Evolutionary conservation across 2,797 vertebrate species (phyloP).

Genomic region (Myripristis jacobus): DNA sequence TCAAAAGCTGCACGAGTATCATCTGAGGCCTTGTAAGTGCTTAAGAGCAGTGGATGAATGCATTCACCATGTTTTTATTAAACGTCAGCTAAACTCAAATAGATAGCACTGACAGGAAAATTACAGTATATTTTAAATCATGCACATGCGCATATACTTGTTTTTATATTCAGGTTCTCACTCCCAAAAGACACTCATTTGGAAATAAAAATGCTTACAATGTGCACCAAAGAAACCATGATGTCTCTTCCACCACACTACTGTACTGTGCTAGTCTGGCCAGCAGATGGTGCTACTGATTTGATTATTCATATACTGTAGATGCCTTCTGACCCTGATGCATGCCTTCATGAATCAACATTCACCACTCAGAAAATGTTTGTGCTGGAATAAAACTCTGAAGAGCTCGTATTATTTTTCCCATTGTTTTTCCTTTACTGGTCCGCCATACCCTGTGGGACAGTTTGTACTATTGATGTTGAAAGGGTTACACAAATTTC

Average conservation of each 20-base stretch:
- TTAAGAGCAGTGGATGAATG: conserved; percentile 72
- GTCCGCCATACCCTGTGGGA: not conserved
- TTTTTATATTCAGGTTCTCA: not conserved
- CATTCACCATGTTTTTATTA: conserved; percentile 27
- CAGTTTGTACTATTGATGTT: not conserved
- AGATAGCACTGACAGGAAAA: not conserved
- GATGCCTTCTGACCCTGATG: conserved; percentile 19
- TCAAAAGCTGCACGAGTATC: conserved; percentile 81
- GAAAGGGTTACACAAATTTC: not conserved
- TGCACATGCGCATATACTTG: not conserved
- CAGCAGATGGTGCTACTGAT: conserved; percentile 76
- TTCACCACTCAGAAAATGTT: conserved; percentile 52
- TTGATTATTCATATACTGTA: conserved; percentile 16
- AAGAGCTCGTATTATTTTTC: conserved; percentile 9
- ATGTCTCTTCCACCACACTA: not conserved
- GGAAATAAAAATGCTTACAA: not conserved
- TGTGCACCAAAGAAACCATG: too few relatives aligned
- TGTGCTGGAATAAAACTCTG: conserved; percentile 62
- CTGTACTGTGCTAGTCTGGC: conserved; percentile 17
- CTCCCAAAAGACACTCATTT: not conserved
- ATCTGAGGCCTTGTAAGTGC: conserved; percentile 85
- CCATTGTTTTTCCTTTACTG: not conserved
- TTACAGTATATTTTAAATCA: not conserved
- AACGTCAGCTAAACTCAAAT: not conserved
- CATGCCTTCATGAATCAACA: conserved; percentile 43